Conservation (phyloP, 2,888 invertebrate species). For the Colostygia pectinataria region DNA sequence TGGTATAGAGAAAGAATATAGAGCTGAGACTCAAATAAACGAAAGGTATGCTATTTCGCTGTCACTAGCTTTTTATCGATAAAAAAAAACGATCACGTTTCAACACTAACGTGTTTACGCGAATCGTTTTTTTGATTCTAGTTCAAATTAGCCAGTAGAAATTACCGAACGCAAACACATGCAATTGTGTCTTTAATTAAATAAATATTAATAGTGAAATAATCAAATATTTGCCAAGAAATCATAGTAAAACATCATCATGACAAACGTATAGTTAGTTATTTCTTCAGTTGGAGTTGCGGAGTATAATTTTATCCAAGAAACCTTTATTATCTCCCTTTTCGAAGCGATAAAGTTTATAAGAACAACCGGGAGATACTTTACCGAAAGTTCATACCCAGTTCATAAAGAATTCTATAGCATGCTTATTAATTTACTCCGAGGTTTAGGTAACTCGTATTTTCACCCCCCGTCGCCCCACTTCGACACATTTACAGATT, state of each 20-base stretch:
- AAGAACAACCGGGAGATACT: too few species aligned
- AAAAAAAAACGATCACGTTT: neutral
- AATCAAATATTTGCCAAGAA: too few species aligned
- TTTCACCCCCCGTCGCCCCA: conserved; percentile 13
- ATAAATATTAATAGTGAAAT: too few species aligned
- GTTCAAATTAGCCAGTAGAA: neutral
- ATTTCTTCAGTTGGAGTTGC: too few species aligned
- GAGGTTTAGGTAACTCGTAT: conserved; percentile 7
- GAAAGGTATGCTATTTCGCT: neutral
- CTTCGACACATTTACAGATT: conserved; percentile 48
- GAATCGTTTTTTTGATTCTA: neutral
- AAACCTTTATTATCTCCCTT: too few species aligned
- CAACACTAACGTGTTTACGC: neutral
- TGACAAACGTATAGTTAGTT: too few species aligned
- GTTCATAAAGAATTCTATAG: neutral
- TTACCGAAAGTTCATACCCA: conserved; percentile 5
- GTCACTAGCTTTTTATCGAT: neutral
- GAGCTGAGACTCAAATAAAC: neutral
- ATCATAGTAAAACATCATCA: too few species aligned
- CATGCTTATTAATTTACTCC: conserved; percentile 13
- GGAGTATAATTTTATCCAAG: too few species aligned
- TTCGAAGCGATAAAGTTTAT: too few species aligned
- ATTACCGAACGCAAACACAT: too few species aligned
- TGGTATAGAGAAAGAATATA: neutral
- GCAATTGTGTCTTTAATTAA: too few species aligned